Percentiles rank a stretch among this genome's conserved stretches.
phyloP scores from a whole-genome alignment of 2,113 vertebrate genomes.

The Colossoma macropomum region DNA sequence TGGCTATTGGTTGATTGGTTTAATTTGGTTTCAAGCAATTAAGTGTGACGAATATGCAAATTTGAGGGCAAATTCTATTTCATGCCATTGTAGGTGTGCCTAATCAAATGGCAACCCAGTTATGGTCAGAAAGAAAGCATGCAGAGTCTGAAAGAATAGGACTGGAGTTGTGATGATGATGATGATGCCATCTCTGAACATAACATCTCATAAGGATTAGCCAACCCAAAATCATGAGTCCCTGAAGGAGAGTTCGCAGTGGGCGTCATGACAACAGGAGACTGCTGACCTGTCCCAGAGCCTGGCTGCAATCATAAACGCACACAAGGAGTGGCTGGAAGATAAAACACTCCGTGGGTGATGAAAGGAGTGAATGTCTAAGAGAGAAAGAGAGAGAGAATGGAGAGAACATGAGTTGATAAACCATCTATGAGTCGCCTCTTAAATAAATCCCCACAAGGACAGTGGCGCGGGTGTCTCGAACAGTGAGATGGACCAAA shows the following conservation, averaged over 20 bases:
- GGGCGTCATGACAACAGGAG: conserved; percentile 33
- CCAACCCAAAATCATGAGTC: conserved; percentile 60
- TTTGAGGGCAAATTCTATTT: no score
- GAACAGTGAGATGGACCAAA: conserved; percentile 32
- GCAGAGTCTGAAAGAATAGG: not conserved
- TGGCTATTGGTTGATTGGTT: no score
- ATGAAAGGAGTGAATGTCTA: not conserved
- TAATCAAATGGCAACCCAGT: no score
- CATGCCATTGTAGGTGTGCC: no score
- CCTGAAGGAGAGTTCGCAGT: conserved; percentile 44
- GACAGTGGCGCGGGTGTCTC: conserved; percentile 55
- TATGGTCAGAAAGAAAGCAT: no score
- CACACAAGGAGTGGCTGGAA: conserved; percentile 13
- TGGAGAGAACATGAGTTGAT: conserved; percentile 45
- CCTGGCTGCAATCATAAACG: conserved; percentile 16
- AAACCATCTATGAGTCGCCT: conserved; percentile 62
- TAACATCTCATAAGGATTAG: conserved; percentile 71
- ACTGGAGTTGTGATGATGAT: conserved; percentile 69
- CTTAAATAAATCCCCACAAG: conserved; percentile 72
- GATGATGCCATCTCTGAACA: conserved; percentile 73
- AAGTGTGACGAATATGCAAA: no score
- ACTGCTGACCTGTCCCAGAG: conserved; percentile 21
- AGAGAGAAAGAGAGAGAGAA: conserved; percentile 33
- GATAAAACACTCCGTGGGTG: conserved; percentile 15
- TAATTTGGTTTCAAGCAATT: no score